Conservation (phyloP, 1,140 invertebrate genomes). For the Temnothorax nylanderi region DNA sequence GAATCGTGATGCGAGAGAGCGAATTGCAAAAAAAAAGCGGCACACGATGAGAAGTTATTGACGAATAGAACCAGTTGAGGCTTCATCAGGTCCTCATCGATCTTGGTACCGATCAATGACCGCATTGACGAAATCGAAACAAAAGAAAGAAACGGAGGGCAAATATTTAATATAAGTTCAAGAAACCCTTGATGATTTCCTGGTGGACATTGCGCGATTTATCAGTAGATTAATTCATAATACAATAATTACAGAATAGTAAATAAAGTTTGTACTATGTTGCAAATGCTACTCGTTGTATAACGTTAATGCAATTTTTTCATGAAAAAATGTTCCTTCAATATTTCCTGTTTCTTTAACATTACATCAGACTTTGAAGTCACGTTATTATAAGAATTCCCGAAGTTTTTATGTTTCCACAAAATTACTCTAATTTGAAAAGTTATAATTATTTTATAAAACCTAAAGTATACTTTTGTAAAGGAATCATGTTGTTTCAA, state of each 20-base stretch:
- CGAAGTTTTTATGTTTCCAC: not conserved
- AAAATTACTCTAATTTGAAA: constrained; percentile 14
- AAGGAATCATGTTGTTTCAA: not conserved
- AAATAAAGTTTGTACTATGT: not conserved
- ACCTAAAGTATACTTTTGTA: not conserved
- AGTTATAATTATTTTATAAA: not conserved
- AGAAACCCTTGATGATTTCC: not conserved
- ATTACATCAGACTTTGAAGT: not conserved
- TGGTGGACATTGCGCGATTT: not conserved
- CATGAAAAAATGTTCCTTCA: not conserved
- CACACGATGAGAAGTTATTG: constrained; percentile 38
- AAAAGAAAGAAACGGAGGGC: not conserved
- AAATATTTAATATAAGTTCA: constrained; percentile 37
- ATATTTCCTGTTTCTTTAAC: not conserved
- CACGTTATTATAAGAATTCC: not conserved
- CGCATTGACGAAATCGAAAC: constrained; percentile 1
- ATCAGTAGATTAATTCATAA: not conserved
- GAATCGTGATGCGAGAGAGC: not conserved
- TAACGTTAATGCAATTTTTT: not conserved
- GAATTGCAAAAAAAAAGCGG: constrained; percentile 39
- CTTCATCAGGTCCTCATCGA: constrained; percentile 64
- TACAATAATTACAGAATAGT: constrained; percentile 5
- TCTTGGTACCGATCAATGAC: constrained; percentile 63
- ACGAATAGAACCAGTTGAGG: constrained; percentile 68
- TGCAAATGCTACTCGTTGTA: not conserved